Evolutionary conservation across 2,888 invertebrate species (phyloP), one percentile per base, ranked within the genome.

Genomic region (Cephus rjabovi): DNA sequence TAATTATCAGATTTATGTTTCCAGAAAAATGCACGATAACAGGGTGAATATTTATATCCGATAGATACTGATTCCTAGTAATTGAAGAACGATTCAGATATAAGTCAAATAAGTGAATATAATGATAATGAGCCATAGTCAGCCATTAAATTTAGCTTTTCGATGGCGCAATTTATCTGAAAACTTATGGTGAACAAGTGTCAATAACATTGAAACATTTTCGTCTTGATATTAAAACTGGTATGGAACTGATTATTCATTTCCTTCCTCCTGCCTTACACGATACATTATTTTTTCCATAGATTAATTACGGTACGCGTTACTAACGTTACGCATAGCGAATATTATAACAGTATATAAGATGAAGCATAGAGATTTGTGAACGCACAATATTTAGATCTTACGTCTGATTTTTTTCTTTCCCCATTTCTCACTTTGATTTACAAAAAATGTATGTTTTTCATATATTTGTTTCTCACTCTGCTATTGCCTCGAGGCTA

Each of bases 221-320:
- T 11, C 56, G 68, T 75, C 69, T 70, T 79, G 77, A 76, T 34
- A 69, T 34, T 4, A 12, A 80, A 86, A 82, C 77, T 70, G 77
- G 75, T 37, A 69, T 74, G 33, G 30, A 11, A 75, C 56, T 30
- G n/a, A 69, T 69, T 33, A 68, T 34, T 69, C 11, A 40, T 69
- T 40, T 1, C n/a, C 31, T 74, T 75, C 77, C 81, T 56, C 23
- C 9, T 56, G 56, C 6, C 23, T 56, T 56, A 15, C 6, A 23
- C 9, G 6, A 56, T 23, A 56, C 9, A 56, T 23, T 0, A 56
- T 56, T 56, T 56, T 56, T 56, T 23, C 2, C 2, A 56, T 6
- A 23, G 2, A 56, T 56, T 56, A 56, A 9, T 15, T 56, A 56
- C 23, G 23, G 6, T 40, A 23, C 1, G 23, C 9, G 23, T 23